Evolutionary conservation across 1,140 invertebrate species (phyloP).

Genomic region (Wiebesia pumilae): DNA sequence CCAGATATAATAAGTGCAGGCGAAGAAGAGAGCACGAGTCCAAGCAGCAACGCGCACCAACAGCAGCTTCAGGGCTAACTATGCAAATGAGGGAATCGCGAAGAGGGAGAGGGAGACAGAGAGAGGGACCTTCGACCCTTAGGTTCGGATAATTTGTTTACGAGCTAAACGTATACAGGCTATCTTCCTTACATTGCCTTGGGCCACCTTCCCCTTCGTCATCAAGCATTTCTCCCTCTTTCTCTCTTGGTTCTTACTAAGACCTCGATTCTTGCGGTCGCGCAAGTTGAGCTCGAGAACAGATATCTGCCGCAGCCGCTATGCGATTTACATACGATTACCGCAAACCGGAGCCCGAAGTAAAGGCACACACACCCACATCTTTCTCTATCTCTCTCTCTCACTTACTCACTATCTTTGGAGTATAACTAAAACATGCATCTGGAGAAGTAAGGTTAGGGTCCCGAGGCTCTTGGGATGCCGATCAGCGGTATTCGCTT

Average conservation of each 20-base stretch:
- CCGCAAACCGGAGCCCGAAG: constrained; percentile 57
- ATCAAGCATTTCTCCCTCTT: constrained; percentile 52
- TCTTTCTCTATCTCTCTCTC: not conserved
- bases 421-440: not conserved
- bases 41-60: too few species aligned
- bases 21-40: not conserved
- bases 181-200: constrained; percentile 64
- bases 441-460: not conserved
- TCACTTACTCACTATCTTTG: not conserved
- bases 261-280: constrained; percentile 58
- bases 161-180: constrained; percentile 70
- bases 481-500: constrained; percentile 69
- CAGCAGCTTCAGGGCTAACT: constrained; percentile 2
- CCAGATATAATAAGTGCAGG: constrained; percentile 18
- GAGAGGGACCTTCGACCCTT: constrained; percentile 75
- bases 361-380: constrained; percentile 66
- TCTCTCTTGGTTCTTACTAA: constrained; percentile 38
- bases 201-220: constrained; percentile 63
- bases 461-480: constrained; percentile 65
- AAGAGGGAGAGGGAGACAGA: too few species aligned
- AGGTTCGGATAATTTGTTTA: constrained; percentile 76
- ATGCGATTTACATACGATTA: constrained; percentile 75
- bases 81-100: constrained; percentile 18
- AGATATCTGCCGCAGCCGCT: constrained; percentile 59
- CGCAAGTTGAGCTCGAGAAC: constrained; percentile 61